Conservation (phyloP, 64 coral and sea anemone species). For the Montipora cactus region DNA sequence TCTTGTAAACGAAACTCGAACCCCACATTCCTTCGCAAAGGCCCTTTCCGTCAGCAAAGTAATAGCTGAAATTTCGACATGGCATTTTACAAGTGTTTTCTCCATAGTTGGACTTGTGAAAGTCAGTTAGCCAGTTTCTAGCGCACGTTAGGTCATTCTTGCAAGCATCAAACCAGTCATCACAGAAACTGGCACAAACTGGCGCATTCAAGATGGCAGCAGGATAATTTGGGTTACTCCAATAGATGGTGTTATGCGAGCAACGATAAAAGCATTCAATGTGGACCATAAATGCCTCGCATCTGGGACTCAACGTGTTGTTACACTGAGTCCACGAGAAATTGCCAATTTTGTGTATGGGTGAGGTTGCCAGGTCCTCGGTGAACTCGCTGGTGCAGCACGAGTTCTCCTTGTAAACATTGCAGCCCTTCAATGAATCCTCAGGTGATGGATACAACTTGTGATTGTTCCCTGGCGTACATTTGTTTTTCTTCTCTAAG, state of each 20-base stretch:
- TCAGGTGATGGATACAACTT: neutral
- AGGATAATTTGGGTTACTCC: neutral
- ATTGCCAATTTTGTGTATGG: neutral
- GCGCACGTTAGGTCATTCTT: conserved; percentile 74
- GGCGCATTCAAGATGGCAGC: neutral
- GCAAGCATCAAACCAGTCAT: conserved; percentile 75
- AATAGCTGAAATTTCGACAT: conserved; percentile 23
- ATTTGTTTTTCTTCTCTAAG: neutral
- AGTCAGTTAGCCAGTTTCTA: conserved; percentile 17
- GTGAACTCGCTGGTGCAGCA: conserved; percentile 22
- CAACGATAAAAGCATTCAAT: conserved; percentile 35
- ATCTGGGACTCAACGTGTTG: conserved; percentile 19
- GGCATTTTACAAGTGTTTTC: conserved; percentile 27
- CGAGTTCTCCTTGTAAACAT: neutral
- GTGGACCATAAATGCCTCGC: neutral
- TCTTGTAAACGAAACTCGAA: conserved; percentile 37
- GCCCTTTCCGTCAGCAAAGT: conserved; percentile 6
- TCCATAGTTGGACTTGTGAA: neutral
- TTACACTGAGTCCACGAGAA: conserved; percentile 20
- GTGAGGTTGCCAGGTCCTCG: neutral
- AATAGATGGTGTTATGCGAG: conserved; percentile 16
- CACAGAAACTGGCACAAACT: conserved; percentile 55
- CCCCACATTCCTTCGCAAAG: conserved; percentile 59
- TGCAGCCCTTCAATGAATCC: neutral
- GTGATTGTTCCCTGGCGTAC: neutral